Percentiles rank a stretch among this genome's conserved stretches.
These are phyloP conservation scores for Nothura maculosa DNA, from an alignment of 2,797 vertebrate species.

Conservation along the genomic window DNA sequence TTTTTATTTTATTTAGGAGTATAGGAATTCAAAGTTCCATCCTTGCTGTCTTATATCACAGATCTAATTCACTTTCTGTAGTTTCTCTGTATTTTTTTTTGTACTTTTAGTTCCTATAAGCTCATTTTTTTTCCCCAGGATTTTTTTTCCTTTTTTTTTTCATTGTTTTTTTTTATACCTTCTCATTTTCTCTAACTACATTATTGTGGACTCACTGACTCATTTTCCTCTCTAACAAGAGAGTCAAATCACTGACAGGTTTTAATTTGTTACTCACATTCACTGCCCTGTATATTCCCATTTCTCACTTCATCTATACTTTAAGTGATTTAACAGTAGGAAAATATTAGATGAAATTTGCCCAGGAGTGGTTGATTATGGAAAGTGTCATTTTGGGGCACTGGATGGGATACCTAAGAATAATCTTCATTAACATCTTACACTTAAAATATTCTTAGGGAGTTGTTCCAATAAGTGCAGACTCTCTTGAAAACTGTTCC, in stretches of 20 bases:
- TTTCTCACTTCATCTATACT: background rate
- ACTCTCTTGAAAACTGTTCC: background rate
- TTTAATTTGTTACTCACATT: slow-evolving; percentile 3
- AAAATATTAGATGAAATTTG: background rate
- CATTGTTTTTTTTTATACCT: background rate
- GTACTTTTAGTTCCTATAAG: background rate
- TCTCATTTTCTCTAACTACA: background rate
- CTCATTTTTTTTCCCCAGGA: background rate
- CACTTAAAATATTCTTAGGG: background rate
- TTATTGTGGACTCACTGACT: background rate
- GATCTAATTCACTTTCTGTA: background rate
- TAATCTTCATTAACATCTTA: background rate
- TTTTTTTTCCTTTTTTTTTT: background rate
- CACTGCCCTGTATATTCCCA: background rate
- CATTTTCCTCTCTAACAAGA: background rate
- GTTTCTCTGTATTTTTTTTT: background rate
- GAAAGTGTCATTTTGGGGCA: background rate
- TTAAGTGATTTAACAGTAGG: background rate
- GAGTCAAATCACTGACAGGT: background rate
- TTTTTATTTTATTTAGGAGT: background rate
- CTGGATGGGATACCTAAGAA: background rate
- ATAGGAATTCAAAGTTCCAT: background rate
- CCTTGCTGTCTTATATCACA: background rate
- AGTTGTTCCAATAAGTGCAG: background rate
- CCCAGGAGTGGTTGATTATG: background rate